These are phyloP conservation scores for Plebejus argus DNA, from an alignment of 2,888 invertebrate species.

Conservation along the genomic window DNA sequence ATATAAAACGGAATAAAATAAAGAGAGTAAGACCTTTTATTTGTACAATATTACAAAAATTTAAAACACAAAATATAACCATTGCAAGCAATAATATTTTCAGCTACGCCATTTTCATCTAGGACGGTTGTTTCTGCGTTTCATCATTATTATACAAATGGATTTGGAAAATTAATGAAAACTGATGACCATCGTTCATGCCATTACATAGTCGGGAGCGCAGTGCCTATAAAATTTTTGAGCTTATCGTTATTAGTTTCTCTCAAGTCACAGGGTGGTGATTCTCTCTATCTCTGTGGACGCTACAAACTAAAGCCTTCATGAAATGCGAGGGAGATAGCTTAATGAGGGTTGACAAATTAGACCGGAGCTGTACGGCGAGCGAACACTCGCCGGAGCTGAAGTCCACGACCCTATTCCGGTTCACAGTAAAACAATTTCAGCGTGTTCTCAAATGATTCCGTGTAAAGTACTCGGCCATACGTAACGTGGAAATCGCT, in stretches of 20 bases:
- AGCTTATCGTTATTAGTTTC: neutral
- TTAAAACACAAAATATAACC: too few species aligned
- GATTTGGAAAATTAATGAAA: too few species aligned
- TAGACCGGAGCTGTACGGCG: constrained; percentile 59
- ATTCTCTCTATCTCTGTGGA: constrained; percentile 10
- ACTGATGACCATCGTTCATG: too few species aligned
- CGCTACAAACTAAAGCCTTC: constrained; percentile 54
- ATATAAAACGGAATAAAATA: neutral
- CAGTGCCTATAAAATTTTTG: neutral
- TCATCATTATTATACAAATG: too few species aligned
- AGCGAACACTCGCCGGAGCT: constrained; percentile 52
- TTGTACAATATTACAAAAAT: too few species aligned
- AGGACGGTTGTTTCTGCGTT: neutral
- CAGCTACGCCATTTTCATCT: neutral
- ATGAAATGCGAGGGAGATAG: constrained; percentile 58
- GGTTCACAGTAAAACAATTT: neutral
- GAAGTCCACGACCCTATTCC: constrained; percentile 41
- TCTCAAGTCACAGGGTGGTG: neutral
- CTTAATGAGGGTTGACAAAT: constrained; percentile 70
- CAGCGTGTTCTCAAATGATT: neutral
- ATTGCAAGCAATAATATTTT: neutral
- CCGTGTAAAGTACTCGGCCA: too few species aligned
- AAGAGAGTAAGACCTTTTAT: too few species aligned
- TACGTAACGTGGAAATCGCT: too few species aligned
- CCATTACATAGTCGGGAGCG: too few species aligned